Evolutionary conservation across 2,888 invertebrate species (phyloP).

Genomic region (Gryllus longicercus): DNA sequence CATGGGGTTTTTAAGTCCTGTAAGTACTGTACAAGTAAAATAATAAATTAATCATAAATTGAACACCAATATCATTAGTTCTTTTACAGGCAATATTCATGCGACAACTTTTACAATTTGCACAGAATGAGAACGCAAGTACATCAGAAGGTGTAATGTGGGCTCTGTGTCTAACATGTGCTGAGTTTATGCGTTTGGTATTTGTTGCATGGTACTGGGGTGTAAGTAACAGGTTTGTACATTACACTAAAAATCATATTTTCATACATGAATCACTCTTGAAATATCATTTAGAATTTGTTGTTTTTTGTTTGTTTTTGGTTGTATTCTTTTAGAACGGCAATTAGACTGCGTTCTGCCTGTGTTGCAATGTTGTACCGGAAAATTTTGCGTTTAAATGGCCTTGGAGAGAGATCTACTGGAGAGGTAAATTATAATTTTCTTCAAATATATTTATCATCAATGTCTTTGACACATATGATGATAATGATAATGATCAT

Average conservation of each 20-base stretch:
- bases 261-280: not conserved
- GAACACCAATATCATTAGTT: not conserved
- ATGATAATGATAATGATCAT: no score
- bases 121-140: slow-evolving; percentile 46
- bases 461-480: not conserved
- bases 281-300: not conserved
- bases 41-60: not conserved
- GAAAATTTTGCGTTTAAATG: slow-evolving; percentile 46
- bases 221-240: slow-evolving; percentile 47
- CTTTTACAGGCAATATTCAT: slow-evolving; percentile 49
- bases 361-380: slow-evolving; percentile 46
- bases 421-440: slow-evolving; percentile 45
- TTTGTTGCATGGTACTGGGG: slow-evolving; percentile 52
- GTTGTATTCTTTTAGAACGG: slow-evolving; percentile 42
- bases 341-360: slow-evolving; percentile 46
- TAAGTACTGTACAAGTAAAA: slow-evolving; percentile 43
- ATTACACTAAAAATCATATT: slow-evolving; percentile 25
- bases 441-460: not conserved
- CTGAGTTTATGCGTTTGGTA: slow-evolving; percentile 50
- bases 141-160: slow-evolving; percentile 49
- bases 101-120: slow-evolving; percentile 48
- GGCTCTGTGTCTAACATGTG: slow-evolving; percentile 48
- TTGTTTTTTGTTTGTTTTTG: slow-evolving; percentile 33
- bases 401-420: slow-evolving; percentile 49
- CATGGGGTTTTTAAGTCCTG: slow-evolving; percentile 53